Conservation (phyloP, 2,888 invertebrate species). For the Pyrrhosoma nymphula region DNA sequence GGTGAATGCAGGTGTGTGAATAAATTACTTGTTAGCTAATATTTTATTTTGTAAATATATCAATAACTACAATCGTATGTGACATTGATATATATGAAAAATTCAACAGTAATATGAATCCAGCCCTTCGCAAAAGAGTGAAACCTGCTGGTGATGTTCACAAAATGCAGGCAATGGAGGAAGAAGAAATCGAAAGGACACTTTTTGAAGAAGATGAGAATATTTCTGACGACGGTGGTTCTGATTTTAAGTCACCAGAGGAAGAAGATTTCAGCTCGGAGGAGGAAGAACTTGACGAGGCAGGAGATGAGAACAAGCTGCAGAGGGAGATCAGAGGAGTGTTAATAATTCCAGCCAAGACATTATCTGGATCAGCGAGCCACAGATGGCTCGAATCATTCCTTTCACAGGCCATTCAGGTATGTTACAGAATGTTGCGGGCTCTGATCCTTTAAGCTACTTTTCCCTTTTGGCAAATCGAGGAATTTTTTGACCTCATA, state of each 20-base stretch:
- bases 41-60: too few species aligned
- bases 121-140: too few species aligned
- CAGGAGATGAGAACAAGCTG: not conserved
- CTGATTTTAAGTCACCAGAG: not conserved
- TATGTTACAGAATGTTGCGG: not conserved
- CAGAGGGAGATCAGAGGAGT: not conserved
- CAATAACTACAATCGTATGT: too few species aligned
- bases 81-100: too few species aligned
- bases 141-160: not conserved
- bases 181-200: not conserved
- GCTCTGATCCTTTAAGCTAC: not conserved
- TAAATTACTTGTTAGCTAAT: too few species aligned
- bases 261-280: not conserved
- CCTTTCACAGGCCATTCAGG: not conserved
- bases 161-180: conserved; percentile 4
- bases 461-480: not conserved
- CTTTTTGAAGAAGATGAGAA: not conserved
- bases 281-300: not conserved
- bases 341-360: not conserved
- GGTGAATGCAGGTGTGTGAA: too few species aligned
- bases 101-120: too few species aligned
- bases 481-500: not conserved
- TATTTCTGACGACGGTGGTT: not conserved
- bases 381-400: not conserved
- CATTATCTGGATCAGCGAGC: not conserved